Base-by-base conservation (phyloP, 2,113 vertebrate species). In the Gila orcuttii region DNA sequence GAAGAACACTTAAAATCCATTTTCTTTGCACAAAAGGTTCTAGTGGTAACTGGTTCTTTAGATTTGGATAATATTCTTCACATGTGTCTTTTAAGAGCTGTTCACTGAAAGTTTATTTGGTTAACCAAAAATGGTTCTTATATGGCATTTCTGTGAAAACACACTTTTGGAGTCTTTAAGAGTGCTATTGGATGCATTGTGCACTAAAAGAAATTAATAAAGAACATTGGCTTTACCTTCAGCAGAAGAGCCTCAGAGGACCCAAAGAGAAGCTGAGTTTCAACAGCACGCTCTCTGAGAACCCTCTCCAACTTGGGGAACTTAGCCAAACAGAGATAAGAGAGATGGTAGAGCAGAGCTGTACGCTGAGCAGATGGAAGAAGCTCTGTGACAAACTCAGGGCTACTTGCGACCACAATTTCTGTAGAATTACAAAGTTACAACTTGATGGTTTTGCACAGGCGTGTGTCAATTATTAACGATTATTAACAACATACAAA, bases 191-290 rank as follows among this genome's bases (percentile, higher is more conserved):
- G 5, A 31, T 66, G 2, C 11, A 1, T 23, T 23, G n/a, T 60
- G 23, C 25, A 15, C 6, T 62, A 6, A 39, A 4, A 36, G 33
- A 36, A 36, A 36, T 39, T 4, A 4, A 5, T 39, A 6, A 39
- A 39, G 36, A 39, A 39, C 36, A 39, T 39, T 36, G 33, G 33
- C 33, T 31, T 47, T 84, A 84, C 83, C 83, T 64, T 75, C 15
- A 84, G n/a, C 8, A 84, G 57, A 21, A 84, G 33, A 64, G 15
- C 73, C 21, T 84, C 83, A 17, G 83, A 84, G 57, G 73, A 84
- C 3, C n/a, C 55, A 76, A 85, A 85, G 39, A 85, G 83, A 42
- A 85, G n/a, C 74, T 85, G 83, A 39, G 57, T 36, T 77, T 85
- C 83, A 42, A 84, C 8, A 28, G 71, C 83, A 19, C 57, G 21